Percentiles rank a stretch among this genome's conserved stretches.
These are phyloP conservation scores for Thalpophila matura DNA, from an alignment of 2,888 invertebrate species.

Conservation along the genomic window DNA sequence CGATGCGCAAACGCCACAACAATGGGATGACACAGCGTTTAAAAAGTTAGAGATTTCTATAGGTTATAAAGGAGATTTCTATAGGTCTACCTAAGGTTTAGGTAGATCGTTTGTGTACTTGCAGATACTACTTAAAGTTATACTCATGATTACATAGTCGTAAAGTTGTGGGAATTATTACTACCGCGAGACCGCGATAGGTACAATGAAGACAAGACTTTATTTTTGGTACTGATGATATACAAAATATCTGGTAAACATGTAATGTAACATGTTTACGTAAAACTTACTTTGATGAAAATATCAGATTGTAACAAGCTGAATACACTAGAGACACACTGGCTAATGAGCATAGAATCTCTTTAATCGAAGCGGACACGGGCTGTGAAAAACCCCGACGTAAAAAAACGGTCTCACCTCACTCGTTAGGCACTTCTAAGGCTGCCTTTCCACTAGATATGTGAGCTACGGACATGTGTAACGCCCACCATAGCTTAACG, in stretches of 20 bases:
- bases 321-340: background rate
- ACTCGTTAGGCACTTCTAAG: background rate
- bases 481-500: too few relatives aligned
- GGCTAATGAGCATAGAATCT: conserved; percentile 12
- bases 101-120: background rate
- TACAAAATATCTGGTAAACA: too few relatives aligned
- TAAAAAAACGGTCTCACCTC: conserved; percentile 1
- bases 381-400: conserved; percentile 7
- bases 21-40: conserved; percentile 11
- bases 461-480: too few relatives aligned
- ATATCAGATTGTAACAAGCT: background rate
- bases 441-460: too few relatives aligned
- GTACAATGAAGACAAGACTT: too few relatives aligned
- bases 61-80: background rate
- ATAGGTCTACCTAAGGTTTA: too few relatives aligned
- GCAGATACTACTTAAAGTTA: background rate
- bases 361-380: conserved; percentile 31
- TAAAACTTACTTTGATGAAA: conserved; percentile 8
- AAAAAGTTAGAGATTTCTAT: background rate
- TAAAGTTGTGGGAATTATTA: background rate
- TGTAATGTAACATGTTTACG: too few relatives aligned
- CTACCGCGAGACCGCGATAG: background rate
- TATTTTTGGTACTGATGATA: too few relatives aligned
- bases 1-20: conserved; percentile 36
- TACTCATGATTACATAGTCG: background rate